Conservation (phyloP, 2,888 invertebrate species). For the Plagiodera versicolora region DNA sequence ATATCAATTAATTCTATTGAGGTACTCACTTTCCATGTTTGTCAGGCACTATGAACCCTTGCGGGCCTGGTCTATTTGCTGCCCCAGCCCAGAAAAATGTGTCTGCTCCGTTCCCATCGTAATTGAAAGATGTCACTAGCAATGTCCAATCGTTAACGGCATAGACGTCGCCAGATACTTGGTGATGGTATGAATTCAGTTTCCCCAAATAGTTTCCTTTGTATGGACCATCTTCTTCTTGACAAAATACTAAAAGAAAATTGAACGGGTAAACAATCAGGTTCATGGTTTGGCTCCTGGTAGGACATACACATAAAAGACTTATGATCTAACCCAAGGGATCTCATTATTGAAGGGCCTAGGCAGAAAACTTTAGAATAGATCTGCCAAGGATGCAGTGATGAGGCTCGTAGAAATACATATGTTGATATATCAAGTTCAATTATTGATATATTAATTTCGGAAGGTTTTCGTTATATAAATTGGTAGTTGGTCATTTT, state of each 20-base stretch:
- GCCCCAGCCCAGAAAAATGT: slow-evolving; percentile 95
- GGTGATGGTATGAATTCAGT: slow-evolving; percentile 88
- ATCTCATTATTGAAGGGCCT: too few species aligned
- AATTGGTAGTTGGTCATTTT: too few species aligned
- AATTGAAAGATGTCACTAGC: slow-evolving; percentile 78
- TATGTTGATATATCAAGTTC: too few species aligned
- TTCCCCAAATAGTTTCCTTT: slow-evolving; percentile 81
- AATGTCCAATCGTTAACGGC: slow-evolving; percentile 86
- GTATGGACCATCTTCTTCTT: slow-evolving; percentile 74
- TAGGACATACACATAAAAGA: too few species aligned
- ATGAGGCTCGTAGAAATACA: too few species aligned
- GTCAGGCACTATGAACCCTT: slow-evolving; percentile 90
- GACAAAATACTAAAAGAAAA: slow-evolving; percentile 32
- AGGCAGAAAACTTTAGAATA: too few species aligned
- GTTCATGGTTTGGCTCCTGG: too few species aligned
- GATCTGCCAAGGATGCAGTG: too few species aligned
- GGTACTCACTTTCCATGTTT: slow-evolving; percentile 76
- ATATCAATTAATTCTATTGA: too few species aligned
- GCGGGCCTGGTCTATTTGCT: slow-evolving; percentile 81
- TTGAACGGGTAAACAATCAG: not conserved
- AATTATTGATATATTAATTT: too few species aligned
- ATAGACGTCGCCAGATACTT: slow-evolving; percentile 86
- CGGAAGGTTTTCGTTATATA: too few species aligned
- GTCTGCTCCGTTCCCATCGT: slow-evolving; percentile 89
- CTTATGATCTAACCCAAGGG: too few species aligned